Conservation (phyloP, 2,888 invertebrate species). For the Nephrotoma flavescens region DNA sequence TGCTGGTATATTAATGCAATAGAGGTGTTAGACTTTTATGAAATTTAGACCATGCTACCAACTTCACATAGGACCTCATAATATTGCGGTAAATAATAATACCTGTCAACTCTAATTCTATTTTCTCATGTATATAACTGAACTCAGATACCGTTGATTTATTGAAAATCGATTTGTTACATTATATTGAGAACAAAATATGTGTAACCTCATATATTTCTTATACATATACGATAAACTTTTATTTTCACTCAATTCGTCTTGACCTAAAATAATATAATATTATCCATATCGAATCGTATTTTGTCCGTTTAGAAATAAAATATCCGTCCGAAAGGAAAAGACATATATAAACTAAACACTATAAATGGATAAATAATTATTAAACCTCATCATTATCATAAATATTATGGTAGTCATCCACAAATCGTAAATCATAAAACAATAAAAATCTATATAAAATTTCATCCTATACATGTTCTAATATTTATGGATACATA, state of each 20-base stretch:
- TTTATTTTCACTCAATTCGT: neutral
- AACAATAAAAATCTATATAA: neutral
- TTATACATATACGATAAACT: neutral
- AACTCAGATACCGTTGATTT: neutral
- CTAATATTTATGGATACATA: neutral
- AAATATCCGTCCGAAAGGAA: neutral
- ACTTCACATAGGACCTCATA: neutral
- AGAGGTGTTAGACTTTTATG: neutral
- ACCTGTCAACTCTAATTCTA: neutral
- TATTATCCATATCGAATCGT: neutral
- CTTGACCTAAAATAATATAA: neutral
- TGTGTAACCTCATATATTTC: neutral
- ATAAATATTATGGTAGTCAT: neutral
- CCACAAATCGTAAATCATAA: neutral
- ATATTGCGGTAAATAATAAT: neutral
- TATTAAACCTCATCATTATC: neutral
- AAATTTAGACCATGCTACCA: neutral
- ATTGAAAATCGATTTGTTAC: neutral
- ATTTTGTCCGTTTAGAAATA: neutral
- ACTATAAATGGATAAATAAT: neutral
- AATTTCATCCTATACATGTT: neutral
- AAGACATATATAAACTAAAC: neutral
- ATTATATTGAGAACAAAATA: neutral
- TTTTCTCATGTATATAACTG: neutral
- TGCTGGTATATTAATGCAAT: neutral